These are phyloP conservation scores for Hydrocynus forskahlii DNA, from an alignment of 2,797 vertebrate genomes.

Conservation along the genomic window DNA sequence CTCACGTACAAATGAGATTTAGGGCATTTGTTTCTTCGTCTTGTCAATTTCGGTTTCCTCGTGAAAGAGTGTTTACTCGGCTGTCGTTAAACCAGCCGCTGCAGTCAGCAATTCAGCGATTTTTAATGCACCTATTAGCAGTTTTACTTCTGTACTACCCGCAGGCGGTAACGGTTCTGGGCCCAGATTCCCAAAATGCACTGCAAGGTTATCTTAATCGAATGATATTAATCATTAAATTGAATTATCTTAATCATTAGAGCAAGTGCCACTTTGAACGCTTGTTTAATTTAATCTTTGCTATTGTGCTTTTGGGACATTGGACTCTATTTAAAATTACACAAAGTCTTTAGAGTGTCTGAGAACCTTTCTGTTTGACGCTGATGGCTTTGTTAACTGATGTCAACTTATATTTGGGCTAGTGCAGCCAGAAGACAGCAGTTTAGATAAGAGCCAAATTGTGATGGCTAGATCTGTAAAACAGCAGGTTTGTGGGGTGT, in stretches of 20 bases:
- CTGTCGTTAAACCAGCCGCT: constrained; percentile 25
- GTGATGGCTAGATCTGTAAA: too few relatives aligned
- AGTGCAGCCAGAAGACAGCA: too few relatives aligned
- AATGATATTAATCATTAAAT: neutral
- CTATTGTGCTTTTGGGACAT: neutral
- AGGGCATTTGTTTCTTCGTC: constrained; percentile 13
- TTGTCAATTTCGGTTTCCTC: constrained; percentile 27
- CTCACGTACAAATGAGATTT: constrained; percentile 22
- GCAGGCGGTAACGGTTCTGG: neutral
- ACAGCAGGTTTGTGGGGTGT: too few relatives aligned
- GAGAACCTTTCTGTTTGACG: neutral
- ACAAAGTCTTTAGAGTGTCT: neutral
- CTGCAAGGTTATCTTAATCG: neutral
- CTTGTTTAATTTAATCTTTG: neutral
- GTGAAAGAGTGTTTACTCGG: constrained; percentile 39
- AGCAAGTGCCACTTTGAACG: neutral
- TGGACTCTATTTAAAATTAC: neutral
- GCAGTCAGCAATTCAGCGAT: constrained; percentile 9
- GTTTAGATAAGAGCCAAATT: too few relatives aligned
- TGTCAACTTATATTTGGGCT: too few relatives aligned
- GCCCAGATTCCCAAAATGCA: neutral
- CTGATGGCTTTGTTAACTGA: too few relatives aligned
- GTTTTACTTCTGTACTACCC: neutral
- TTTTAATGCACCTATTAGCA: constrained; percentile 12
- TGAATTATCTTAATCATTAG: neutral